phyloP scores from a whole-genome alignment of 92 coral and sea anemone genomes.

The Zoanthus solanderi region DNA sequence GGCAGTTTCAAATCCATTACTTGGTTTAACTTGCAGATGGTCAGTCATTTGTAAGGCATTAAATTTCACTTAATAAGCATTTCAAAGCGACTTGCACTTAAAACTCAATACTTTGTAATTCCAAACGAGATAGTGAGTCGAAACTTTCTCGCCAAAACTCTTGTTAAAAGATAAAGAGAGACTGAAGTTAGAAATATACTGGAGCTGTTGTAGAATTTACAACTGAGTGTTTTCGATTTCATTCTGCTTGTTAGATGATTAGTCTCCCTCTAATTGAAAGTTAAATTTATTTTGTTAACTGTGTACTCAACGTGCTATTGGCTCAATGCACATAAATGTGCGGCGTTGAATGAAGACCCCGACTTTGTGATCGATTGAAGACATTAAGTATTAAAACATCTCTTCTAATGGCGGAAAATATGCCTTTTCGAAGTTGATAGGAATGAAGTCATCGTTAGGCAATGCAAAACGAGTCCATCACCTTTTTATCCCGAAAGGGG shows the following conservation, averaged over 20 bases:
- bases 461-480: conserved; percentile 68
- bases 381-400: conserved; percentile 65
- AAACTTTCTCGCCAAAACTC: neutral
- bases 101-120: neutral
- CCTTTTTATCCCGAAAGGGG: conserved; percentile 74
- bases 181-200: neutral
- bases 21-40: conserved; percentile 28
- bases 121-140: neutral
- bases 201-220: neutral
- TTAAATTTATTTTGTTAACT: conserved; percentile 33
- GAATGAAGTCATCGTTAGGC: conserved; percentile 52
- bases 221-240: neutral
- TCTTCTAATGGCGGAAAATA: conserved; percentile 47
- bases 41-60: conserved; percentile 27
- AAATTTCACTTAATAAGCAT: conserved; percentile 31
- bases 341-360: conserved; percentile 28
- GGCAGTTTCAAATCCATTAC: conserved; percentile 29
- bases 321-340: neutral
- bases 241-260: neutral
- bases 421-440: conserved; percentile 52
- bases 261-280: conserved; percentile 25
- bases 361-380: conserved; percentile 47
- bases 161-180: neutral
- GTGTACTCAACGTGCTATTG: neutral
- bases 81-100: neutral